phyloP scores from a whole-genome alignment of 2,797 vertebrate genomes.

The Trematomus bernacchii region DNA sequence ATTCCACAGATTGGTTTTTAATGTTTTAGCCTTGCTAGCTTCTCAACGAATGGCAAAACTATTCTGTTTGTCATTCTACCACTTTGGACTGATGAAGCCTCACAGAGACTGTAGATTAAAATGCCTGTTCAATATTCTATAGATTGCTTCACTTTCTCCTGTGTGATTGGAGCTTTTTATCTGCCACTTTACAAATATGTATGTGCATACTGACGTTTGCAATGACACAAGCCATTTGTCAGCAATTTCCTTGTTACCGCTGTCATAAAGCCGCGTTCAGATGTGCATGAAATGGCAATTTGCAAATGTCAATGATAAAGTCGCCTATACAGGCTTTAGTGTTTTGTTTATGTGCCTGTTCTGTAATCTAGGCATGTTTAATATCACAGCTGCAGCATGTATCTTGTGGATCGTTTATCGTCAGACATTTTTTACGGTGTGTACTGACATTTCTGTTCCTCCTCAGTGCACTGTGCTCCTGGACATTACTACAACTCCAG shows the following conservation, averaged over 20 bases:
- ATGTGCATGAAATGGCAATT: constrained; percentile 16
- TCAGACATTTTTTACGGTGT: neutral
- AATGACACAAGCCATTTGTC: constrained; percentile 29
- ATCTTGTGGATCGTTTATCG: constrained; percentile 15
- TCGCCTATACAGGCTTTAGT: constrained; percentile 15
- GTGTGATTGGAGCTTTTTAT: constrained; percentile 14
- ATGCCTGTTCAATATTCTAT: neutral
- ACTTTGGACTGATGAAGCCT: too few species aligned
- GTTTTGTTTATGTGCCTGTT: constrained; percentile 15
- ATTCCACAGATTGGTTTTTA: too few species aligned
- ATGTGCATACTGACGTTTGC: constrained; percentile 27
- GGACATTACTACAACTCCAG: constrained; percentile 96
- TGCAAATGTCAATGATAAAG: constrained; percentile 7
- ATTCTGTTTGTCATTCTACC: too few species aligned
- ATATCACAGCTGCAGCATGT: constrained; percentile 28
- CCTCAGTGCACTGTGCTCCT: constrained; percentile 94
- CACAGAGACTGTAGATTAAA: too few species aligned
- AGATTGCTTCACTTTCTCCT: neutral
- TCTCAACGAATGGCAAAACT: too few species aligned
- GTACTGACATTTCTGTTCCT: neutral
- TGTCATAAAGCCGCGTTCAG: constrained; percentile 12
- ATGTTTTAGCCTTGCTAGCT: too few species aligned
- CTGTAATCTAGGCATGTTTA: constrained; percentile 11
- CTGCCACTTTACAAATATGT: neutral
- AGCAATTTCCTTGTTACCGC: constrained; percentile 17